Percentiles rank a stretch among this genome's conserved stretches.
phyloP scores from a whole-genome alignment of 2,113 vertebrate species.

The Oncorhynchus gorbuscha region DNA sequence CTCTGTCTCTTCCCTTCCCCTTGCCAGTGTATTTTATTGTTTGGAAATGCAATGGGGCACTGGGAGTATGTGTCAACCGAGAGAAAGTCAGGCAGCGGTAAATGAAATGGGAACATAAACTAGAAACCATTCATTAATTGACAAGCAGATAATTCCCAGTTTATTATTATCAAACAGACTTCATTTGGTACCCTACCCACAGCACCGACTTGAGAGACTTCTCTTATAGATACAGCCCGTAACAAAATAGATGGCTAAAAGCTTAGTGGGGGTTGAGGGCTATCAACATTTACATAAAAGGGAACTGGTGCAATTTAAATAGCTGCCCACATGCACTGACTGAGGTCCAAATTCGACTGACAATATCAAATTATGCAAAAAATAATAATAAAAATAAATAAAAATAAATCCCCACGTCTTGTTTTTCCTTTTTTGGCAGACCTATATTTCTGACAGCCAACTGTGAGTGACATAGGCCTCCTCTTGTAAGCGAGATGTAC shows the following conservation, averaged over 20 bases:
- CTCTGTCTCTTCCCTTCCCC: too few relatives aligned
- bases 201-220: conserved; percentile 58
- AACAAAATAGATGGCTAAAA: conserved; percentile 75
- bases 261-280: conserved; percentile 63
- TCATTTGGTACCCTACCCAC: conserved; percentile 41
- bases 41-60: conserved; percentile 57
- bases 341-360: conserved; percentile 46
- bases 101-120: conserved; percentile 48
- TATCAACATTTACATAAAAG: conserved; percentile 39
- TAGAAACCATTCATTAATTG: conserved; percentile 70
- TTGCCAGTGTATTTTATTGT: conserved; percentile 10
- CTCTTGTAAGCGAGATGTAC: conserved; percentile 35
- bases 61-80: conserved; percentile 59
- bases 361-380: conserved; percentile 57
- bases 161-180: conserved; percentile 74
- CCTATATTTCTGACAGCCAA: conserved; percentile 55
- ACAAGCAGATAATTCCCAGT: conserved; percentile 65
- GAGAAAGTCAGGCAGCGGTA: conserved; percentile 34
- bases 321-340: conserved; percentile 39
- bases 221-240: conserved; percentile 72
- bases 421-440: conserved; percentile 54
- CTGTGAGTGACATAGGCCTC: conserved; percentile 41
- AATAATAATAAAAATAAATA: background rate
- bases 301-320: conserved; percentile 68
- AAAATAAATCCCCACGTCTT: background rate